These are phyloP conservation scores for Galleria mellonella DNA, from an alignment of 1,140 invertebrate genomes.

Conservation along the genomic window DNA sequence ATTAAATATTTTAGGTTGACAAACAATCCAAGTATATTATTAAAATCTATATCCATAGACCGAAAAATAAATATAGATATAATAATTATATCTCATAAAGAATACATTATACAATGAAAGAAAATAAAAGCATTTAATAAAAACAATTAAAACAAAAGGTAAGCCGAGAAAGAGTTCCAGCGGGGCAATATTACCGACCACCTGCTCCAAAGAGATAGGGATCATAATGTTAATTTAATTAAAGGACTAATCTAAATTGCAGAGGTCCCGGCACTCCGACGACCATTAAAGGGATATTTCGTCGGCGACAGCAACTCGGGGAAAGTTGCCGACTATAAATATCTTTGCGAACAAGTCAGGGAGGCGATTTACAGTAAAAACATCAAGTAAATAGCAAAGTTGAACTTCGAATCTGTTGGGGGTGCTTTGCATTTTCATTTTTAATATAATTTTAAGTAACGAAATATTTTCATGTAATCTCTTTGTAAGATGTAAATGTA, in stretches of 20 bases:
- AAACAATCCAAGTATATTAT: too few species aligned
- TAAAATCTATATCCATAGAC: too few species aligned
- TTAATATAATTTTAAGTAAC: too few species aligned
- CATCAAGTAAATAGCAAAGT: constrained; percentile 35
- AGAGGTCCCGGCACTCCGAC: constrained; percentile 65
- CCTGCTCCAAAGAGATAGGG: constrained; percentile 63
- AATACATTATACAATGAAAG: too few species aligned
- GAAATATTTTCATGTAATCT: too few species aligned
- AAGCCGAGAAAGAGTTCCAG: constrained; percentile 45
- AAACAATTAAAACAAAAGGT: constrained; percentile 28
- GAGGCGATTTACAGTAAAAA: constrained; percentile 30
- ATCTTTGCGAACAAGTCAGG: constrained; percentile 45
- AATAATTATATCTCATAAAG: too few species aligned
- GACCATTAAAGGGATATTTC: constrained; percentile 69
- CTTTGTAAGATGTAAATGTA: too few species aligned
- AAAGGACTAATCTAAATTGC: constrained; percentile 74
- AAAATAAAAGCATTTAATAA: background rate
- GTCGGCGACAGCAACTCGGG: constrained; percentile 47
- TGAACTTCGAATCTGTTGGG: constrained; percentile 15
- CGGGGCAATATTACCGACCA: constrained; percentile 56
- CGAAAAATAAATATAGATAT: too few species aligned
- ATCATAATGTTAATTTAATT: constrained; percentile 75
- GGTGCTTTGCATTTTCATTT: constrained; percentile 11
- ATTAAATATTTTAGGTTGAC: too few species aligned
- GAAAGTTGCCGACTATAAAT: constrained; percentile 62